Percentiles rank a stretch among this genome's conserved stretches.
phyloP scores from a whole-genome alignment of 2,113 vertebrate species.

The Okapia johnstoni region DNA sequence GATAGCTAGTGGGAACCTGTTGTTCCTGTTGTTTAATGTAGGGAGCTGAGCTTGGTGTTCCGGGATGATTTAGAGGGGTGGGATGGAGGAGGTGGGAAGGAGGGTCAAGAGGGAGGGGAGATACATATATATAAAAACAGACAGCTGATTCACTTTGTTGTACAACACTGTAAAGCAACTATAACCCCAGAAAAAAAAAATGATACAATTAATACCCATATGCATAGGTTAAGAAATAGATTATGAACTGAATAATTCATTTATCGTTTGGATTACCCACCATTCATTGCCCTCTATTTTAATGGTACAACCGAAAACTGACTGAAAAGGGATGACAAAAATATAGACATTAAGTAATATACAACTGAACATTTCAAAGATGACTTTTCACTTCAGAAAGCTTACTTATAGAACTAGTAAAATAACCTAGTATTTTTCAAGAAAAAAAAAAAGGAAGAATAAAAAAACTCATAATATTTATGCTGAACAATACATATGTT shows the following conservation, averaged over 20 bases:
- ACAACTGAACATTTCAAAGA: slow-evolving; percentile 6
- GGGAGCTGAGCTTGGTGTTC: not conserved
- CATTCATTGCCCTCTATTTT: not conserved
- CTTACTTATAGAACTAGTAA: slow-evolving; percentile 24
- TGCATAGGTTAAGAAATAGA: not conserved
- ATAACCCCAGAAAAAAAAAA: not conserved
- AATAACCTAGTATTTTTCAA: slow-evolving; percentile 1
- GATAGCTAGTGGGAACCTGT: not conserved
- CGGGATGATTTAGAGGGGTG: not conserved
- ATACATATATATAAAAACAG: not conserved
- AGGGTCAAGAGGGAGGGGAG: not conserved
- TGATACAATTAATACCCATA: not conserved
- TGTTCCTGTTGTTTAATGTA: not conserved
- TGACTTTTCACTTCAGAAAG: slow-evolving; percentile 23
- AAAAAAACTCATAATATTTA: slow-evolving; percentile 1
- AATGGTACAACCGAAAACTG: not conserved
- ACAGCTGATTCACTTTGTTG: not conserved
- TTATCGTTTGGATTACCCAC: not conserved
- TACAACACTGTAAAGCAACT: not conserved
- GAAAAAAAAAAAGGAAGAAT: not conserved
- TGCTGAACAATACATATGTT: not conserved
- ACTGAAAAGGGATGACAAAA: not conserved
- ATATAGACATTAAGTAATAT: not conserved
- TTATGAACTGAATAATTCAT: not conserved
- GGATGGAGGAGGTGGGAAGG: not conserved